These are phyloP conservation scores for Sapayoa aenigma DNA, from an alignment of 2,113 vertebrate species.

Conservation along the genomic window DNA sequence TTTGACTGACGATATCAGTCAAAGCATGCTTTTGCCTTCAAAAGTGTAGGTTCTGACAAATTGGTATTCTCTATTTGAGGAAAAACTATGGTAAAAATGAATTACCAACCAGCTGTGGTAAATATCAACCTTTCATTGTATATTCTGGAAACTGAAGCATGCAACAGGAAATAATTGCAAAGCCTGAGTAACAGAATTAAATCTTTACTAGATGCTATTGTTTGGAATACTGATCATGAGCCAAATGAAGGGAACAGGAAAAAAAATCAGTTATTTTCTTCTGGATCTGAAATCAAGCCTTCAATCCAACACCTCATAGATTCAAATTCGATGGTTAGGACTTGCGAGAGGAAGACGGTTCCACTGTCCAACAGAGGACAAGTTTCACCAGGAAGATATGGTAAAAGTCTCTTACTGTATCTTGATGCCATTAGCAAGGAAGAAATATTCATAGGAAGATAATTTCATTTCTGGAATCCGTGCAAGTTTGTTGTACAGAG, in stretches of 20 bases:
- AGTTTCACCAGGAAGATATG: neutral
- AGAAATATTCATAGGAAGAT: neutral
- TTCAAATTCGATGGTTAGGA: neutral
- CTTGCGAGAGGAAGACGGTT: neutral
- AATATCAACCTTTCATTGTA: neutral
- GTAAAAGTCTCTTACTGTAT: neutral
- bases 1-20: neutral
- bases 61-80: fast-evolving
- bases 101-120: neutral
- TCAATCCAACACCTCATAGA: neutral
- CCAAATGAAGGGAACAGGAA: neutral
- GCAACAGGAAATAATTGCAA: neutral
- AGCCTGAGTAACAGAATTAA: neutral
- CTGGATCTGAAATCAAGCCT: neutral
- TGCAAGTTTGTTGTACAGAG: neutral
- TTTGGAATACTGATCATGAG: neutral
- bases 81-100: neutral
- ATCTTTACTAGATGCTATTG: neutral
- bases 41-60: neutral
- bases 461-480: neutral
- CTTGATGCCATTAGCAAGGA: neutral
- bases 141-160: neutral
- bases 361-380: neutral
- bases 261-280: neutral
- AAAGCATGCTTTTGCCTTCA: neutral